Conservation (phyloP, 2,797 vertebrate genomes). For the Oophaga sylvatica region DNA sequence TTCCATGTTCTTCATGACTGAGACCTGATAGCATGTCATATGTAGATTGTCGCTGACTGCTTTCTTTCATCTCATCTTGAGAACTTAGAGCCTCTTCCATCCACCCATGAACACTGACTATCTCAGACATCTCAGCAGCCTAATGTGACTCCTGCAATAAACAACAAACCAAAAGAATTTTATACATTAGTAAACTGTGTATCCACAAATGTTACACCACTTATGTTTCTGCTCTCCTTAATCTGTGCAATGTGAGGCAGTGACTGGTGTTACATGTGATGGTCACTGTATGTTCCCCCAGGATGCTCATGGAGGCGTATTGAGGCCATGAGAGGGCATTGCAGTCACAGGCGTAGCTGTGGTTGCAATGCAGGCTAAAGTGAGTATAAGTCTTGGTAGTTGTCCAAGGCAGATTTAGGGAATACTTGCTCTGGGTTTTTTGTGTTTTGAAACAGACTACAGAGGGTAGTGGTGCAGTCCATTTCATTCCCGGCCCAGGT, state of each 20-base stretch:
- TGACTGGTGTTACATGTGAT: no score
- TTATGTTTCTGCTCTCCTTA: neutral
- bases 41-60: constrained; percentile 69
- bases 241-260: neutral
- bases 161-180: neutral
- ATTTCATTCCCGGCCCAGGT: no score
- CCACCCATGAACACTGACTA: constrained; percentile 85
- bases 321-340: no score
- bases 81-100: constrained; percentile 80
- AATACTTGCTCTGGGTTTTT: no score
- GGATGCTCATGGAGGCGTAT: no score
- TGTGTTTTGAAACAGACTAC: no score
- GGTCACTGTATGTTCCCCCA: no score
- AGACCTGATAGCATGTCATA: constrained; percentile 72
- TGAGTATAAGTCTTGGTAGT: no score
- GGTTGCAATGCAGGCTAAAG: no score
- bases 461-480: no score
- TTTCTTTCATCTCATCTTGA: constrained; percentile 81
- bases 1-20: constrained; percentile 69
- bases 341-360: no score
- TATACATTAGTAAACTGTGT: neutral
- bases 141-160: constrained; percentile 70
- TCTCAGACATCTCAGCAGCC: constrained; percentile 83
- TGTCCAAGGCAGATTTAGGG: no score
- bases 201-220: neutral